These are phyloP conservation scores for Euzophera pinguis DNA, from an alignment of 2,888 invertebrate species.

Conservation along the genomic window DNA sequence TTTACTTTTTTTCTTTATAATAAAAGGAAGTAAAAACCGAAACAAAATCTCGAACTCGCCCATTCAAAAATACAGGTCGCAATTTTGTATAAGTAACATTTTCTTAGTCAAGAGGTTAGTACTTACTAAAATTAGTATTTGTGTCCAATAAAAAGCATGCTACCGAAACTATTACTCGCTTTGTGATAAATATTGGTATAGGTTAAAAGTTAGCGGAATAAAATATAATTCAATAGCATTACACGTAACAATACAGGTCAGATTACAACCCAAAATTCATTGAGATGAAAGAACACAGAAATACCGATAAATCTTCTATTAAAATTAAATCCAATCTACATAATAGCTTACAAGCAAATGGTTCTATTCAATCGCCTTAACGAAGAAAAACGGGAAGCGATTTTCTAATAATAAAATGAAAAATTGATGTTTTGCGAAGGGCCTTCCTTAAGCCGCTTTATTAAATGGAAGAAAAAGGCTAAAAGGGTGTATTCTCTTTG, in stretches of 20 bases:
- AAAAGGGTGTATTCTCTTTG: slow-evolving; percentile 1
- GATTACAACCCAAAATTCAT: slow-evolving; percentile 18
- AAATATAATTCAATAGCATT: too few species aligned
- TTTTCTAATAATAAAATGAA: slow-evolving; percentile 32
- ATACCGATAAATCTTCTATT: slow-evolving; percentile 7
- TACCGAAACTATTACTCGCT: too few species aligned
- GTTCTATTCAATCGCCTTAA: slow-evolving; percentile 23
- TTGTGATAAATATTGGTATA: too few species aligned
- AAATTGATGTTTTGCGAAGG: slow-evolving; percentile 32
- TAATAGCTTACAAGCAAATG: slow-evolving; percentile 8
- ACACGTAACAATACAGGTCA: background rate
- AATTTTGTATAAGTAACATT: too few species aligned
- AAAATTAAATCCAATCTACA: slow-evolving; percentile 14
- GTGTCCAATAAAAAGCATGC: too few species aligned
- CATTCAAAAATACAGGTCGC: too few species aligned
- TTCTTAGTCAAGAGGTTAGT: too few species aligned
- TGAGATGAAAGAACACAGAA: slow-evolving; percentile 8
- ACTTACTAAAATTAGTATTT: too few species aligned
- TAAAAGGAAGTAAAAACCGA: too few species aligned
- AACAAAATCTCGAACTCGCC: too few species aligned
- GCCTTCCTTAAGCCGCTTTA: slow-evolving; percentile 33
- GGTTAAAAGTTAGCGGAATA: too few species aligned
- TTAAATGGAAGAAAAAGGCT: slow-evolving; percentile 25
- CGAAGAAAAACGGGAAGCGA: slow-evolving; percentile 23
- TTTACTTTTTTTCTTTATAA: too few species aligned